Evolutionary conservation across 2,797 vertebrate species (phyloP), one percentile per base, ranked within the genome.

Genomic region (Takifugu rubripes): DNA sequence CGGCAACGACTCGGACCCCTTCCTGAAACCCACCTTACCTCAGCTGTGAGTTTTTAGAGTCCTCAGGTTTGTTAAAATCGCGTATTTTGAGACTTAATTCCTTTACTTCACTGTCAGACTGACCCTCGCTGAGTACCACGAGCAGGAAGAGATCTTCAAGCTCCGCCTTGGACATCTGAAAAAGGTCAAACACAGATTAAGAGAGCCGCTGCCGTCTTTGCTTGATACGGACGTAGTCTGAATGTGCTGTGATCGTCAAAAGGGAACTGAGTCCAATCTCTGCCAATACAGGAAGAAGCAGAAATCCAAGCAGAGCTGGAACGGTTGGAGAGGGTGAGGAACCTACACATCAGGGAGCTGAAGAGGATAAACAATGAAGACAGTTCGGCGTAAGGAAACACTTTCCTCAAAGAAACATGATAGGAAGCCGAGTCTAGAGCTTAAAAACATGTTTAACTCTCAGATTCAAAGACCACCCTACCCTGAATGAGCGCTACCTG

Each of bases 341-440:
- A 99, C 91, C 95, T 99, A 82, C 97, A 99, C 66, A 99, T 99
- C 90, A 90, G 97, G 86, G 97, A 99, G 79, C 92, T 99, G 83
- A 99, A 99, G 92, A 94, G 97, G 92, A 99, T 99, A 91, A 98
- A 97, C 86, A 99, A 99, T 54, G 97, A 99, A 89, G 97, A 99
- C 92, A 99, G 97, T 89, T 99, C 97, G 15, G 94, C 97, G 97
- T 99, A 88, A 94, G 90, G 6, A 46, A n/a, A 21, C 21, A 8
- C 17, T 46, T 4, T n/a, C 44, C 44, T 21, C 7, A 5, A 46
- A n/a, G 21, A 46, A 21, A 46, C 2, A 46, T 14, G n/a, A 46
- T n/a, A 6, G 6, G 16, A 7, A 17, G n/a, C 17, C 6, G 44
- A 17, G 6, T 6, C 44, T 21, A 0, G 44, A n/a, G 16, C 16